Conservation (phyloP, 2,888 invertebrate genomes). For the Tachystola acroxantha region DNA sequence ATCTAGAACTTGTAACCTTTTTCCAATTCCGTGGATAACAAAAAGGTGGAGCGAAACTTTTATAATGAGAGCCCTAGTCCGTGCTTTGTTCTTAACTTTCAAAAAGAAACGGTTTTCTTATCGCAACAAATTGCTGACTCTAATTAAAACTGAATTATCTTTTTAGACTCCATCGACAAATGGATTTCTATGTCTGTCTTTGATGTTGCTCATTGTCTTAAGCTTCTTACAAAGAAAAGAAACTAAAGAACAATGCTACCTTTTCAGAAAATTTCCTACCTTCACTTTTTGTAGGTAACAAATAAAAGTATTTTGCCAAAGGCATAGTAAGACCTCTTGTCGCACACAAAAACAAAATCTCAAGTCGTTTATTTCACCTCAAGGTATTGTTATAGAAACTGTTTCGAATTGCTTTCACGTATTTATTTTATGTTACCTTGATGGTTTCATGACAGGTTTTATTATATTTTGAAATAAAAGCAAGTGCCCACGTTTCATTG, state of each 20-base stretch:
- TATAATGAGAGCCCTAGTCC: neutral
- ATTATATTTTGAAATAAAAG: slow-evolving; percentile 11
- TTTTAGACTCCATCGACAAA: slow-evolving; percentile 4
- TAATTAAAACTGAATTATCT: slow-evolving; percentile 7
- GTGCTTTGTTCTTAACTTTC: neutral
- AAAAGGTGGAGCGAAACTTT: neutral
- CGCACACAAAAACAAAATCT: slow-evolving; percentile 16
- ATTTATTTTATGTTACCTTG: slow-evolving; percentile 22
- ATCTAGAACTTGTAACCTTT: neutral
- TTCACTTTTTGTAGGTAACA: slow-evolving; percentile 1
- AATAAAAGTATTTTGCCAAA: slow-evolving; percentile 2
- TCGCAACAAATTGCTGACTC: slow-evolving; percentile 3
- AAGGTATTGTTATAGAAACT: slow-evolving; percentile 15
- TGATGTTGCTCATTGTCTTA: slow-evolving; percentile 1
- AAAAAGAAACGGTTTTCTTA: neutral
- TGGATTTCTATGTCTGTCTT: slow-evolving; percentile 4
- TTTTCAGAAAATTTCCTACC: neutral
- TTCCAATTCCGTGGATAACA: neutral
- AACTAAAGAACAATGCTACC: neutral
- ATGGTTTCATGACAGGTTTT: slow-evolving; percentile 20
- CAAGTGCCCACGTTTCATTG: slow-evolving; percentile 3
- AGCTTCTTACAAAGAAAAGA: neutral
- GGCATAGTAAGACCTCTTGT: slow-evolving; percentile 8
- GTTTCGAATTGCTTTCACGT: slow-evolving; percentile 20
- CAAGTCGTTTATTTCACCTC: slow-evolving; percentile 8